phyloP scores from a whole-genome alignment of 2,797 vertebrate genomes.

The Diglossa cyanea region DNA sequence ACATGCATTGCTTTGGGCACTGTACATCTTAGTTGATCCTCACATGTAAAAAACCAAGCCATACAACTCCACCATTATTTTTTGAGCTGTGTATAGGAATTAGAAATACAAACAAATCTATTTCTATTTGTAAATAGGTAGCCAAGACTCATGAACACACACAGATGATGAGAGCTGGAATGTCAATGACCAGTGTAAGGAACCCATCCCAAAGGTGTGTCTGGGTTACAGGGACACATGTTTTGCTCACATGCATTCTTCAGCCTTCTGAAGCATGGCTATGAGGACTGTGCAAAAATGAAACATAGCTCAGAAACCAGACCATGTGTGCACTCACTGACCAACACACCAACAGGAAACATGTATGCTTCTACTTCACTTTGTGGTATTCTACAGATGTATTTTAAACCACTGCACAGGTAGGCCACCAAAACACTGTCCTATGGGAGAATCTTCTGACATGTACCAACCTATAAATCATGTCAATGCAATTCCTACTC shows the following conservation, averaged over 20 bases:
- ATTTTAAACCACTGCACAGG: neutral
- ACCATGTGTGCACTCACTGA: accelerated
- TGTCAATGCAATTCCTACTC: neutral
- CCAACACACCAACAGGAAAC: neutral
- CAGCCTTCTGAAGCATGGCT: neutral
- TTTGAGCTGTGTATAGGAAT: neutral
- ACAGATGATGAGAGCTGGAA: neutral
- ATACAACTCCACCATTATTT: neutral
- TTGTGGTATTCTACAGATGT: neutral
- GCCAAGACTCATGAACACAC: neutral
- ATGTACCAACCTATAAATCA: neutral
- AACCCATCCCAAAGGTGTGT: accelerated
- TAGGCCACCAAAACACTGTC: neutral
- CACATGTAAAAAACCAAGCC: neutral
- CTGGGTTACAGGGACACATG: accelerated
- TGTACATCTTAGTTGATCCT: neutral
- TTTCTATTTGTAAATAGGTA: neutral
- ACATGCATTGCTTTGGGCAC: neutral
- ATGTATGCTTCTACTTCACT: neutral
- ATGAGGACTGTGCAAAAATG: neutral
- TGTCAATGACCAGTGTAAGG: neutral
- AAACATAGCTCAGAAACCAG: neutral
- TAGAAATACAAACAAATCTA: neutral
- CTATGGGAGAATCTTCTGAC: neutral
- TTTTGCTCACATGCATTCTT: neutral